phyloP scores from a whole-genome alignment of 2,888 invertebrate species.

The Eupithecia tripunctaria region DNA sequence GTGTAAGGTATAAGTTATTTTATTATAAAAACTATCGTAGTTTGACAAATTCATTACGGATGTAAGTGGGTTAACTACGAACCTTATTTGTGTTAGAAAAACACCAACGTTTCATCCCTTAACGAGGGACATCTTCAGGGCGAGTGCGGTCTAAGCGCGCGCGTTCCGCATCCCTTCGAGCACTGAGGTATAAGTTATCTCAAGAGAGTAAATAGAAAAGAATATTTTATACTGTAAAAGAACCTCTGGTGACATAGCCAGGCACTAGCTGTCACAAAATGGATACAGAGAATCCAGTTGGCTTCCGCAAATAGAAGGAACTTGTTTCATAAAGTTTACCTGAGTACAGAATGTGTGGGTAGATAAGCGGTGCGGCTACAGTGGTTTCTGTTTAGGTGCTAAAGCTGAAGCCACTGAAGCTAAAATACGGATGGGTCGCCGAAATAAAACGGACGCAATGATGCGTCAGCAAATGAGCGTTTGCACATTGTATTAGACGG shows the following conservation, averaged over 20 bases:
- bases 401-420: constrained; percentile 33
- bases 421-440: constrained; percentile 31
- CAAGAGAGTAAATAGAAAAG: neutral
- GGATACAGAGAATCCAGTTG: constrained; percentile 1
- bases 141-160: no score
- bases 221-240: neutral
- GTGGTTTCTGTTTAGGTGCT: neutral
- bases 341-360: neutral
- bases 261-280: neutral
- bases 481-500: constrained; percentile 63
- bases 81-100: no score
- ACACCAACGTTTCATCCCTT: no score
- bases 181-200: neutral
- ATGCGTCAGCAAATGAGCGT: constrained; percentile 50
- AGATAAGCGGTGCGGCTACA: neutral
- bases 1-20: neutral
- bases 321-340: constrained; percentile 2
- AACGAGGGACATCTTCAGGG: no score
- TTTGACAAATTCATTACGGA: no score
- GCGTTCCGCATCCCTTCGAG: no score
- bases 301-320: constrained; percentile 3
- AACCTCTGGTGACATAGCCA: neutral
- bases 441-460: constrained; percentile 41
- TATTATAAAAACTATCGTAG: no score
- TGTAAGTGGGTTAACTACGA: no score